Evolutionary conservation across 2,113 vertebrate species (phyloP), one percentile per base, ranked within the genome.

Genomic region (Rhynchomys soricoides): DNA sequence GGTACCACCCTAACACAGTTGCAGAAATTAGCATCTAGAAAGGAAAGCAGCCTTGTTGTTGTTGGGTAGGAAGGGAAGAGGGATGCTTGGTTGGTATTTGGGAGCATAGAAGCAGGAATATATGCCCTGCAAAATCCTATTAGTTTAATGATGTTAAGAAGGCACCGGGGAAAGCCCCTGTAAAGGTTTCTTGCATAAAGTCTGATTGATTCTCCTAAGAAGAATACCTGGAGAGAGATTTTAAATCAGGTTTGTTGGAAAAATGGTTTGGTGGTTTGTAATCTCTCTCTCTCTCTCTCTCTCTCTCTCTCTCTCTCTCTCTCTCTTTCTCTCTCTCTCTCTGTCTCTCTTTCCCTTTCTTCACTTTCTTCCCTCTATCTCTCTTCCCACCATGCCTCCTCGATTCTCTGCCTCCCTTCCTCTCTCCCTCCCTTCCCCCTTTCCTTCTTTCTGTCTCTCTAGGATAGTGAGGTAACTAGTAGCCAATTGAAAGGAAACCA

Each of bases 1-100:
- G 96, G 95, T 97, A 95, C 79, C 96, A 96, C 85, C 88, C 95
- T 90, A 94, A 96, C 64, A 96, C 81, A 89, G 92, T 95, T 86
- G 94, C 93, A 88, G 92, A 83, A 95, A 97, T 93, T 90, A 88
- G 92, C 95, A 78, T 59, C 52, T 73, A 95, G 74, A 83, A 6
- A 82, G 31, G 92, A 94, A 95, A 91, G 95, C 93, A 97, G 81
- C 94, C 90, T 89, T 92, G 75, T 24, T 82, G 71, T 34, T 50
- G 29, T 26, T 64, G 57, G 37, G 34, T 16, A 81, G 57, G 71
- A 71, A 62, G 83, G 96, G 87, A 77, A 64, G 85, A 89, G 92
- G 64, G 40, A 85, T 85, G 95, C 22, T 52, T 59, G 74, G 70
- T 34, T 83, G 79, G 62, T 86, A 68, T 81, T 93, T 64, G 87